Base-by-base conservation (phyloP, 2,113 vertebrate species). In the Microtus pennsylvanicus region DNA sequence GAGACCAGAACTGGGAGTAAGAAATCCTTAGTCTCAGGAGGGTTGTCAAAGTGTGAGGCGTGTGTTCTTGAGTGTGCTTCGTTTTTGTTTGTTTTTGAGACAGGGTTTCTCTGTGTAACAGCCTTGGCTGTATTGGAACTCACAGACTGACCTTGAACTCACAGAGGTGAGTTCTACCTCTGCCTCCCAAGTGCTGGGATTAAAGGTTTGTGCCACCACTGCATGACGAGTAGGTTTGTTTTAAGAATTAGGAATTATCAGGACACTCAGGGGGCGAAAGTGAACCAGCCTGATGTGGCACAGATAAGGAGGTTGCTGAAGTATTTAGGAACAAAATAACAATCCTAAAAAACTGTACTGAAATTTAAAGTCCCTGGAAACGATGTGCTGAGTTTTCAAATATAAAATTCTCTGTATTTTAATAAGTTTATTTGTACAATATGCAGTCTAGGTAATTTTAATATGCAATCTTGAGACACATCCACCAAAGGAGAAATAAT, bases 361-460 rank as follows among this genome's bases (percentile, higher is more conserved):
- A 55, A 55, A 65, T 33, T 74, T 87, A 77, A 93, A 70, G 74
- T 72, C 47, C 13, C 21, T 70, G 28, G 63, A 86, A 94, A 80
- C 45, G 69, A 45, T 90, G 3, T 78, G 77, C 28, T 69, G 14
- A 61, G 72, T n/a, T 91, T 95, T 92, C 72, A 95, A 90, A 72
- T 72, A 11, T 80, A 77, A 96, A 86, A 47, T 30, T 30, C 82
- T 67, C 28, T 28, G 82, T 22, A 67, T 67, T 33, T 86, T 67
- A 47, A 13, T 67, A 85, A 42, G 14, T 85, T 45, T 85, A 65
- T 14, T 65, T 65, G 52, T 83, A 75, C 26, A 85, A 8, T 88
- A 69, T 86, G 45, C 50, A 75, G 28, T 55, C 77, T 80, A 52
- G 35, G 30, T 88, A 52, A 93, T 80, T 96, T 95, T 47, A 22